A percentile compares a stretch with the other conserved stretches of the same genome.
Evolutionary conservation across 53 echinoderm and acorn worm genomes (phyloP).

Genomic region (Mesocentrotus franciscanus): DNA sequence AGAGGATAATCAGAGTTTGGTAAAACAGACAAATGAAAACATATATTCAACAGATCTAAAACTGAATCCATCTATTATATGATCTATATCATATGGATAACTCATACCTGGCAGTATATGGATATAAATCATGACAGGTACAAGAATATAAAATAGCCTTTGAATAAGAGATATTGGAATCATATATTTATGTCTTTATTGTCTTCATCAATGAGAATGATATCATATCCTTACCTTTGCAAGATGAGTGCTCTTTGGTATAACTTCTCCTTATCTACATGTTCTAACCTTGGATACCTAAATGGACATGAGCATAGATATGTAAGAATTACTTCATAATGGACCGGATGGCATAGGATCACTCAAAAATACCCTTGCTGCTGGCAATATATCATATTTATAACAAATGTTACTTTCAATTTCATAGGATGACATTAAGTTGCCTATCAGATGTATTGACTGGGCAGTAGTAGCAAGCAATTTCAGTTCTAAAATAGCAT

Average conservation of each 20-base stretch:
- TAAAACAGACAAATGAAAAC: too few relatives aligned
- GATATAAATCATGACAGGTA: too few relatives aligned
- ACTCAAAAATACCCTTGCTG: background rate
- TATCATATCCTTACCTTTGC: slow-evolving; percentile 70
- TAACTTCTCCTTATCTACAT: slow-evolving; percentile 82
- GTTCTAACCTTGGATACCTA: slow-evolving; percentile 97
- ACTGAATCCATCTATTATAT: too few relatives aligned
- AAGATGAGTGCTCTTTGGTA: slow-evolving; percentile 88
- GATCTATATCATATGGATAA: too few relatives aligned
- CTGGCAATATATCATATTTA: background rate
- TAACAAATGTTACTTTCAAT: too few relatives aligned
- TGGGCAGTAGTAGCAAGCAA: too few relatives aligned
- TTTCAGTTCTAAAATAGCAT: too few relatives aligned
- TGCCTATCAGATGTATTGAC: too few relatives aligned
- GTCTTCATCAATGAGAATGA: background rate
- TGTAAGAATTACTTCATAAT: background rate
- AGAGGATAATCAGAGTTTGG: too few relatives aligned
- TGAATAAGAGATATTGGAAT: background rate
- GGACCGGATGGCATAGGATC: background rate
- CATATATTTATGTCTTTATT: background rate
- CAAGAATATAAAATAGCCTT: background rate
- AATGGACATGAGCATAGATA: background rate
- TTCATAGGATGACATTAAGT: too few relatives aligned
- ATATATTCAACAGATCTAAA: too few relatives aligned
- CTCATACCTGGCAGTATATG: too few relatives aligned